Conservation (phyloP, 2,888 invertebrate species). For the Lochmaea crataegi region DNA sequence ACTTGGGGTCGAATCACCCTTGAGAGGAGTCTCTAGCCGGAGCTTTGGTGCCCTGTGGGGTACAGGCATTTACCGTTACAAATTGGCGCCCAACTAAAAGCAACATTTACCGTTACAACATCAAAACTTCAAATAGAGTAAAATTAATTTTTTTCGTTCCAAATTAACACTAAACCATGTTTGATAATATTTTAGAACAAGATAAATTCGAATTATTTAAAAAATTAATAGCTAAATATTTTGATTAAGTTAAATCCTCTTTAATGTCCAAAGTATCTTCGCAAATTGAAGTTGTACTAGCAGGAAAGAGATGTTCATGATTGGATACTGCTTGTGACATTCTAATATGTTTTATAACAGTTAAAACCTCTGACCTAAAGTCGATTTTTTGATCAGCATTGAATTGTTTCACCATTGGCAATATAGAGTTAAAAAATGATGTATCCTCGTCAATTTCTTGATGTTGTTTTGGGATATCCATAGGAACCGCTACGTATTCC, state of each 20-base stretch:
- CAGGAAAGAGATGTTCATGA: neutral
- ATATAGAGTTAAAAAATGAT: slow-evolving; percentile 3
- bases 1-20: no score
- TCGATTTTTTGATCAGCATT: neutral
- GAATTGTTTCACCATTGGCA: slow-evolving; percentile 6
- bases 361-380: neutral
- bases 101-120: no score
- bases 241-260: neutral
- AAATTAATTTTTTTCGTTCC: no score
- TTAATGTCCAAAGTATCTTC: neutral
- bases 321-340: neutral
- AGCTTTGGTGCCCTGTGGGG: no score
- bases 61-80: no score
- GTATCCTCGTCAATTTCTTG: slow-evolving; percentile 7
- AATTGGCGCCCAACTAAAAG: no score
- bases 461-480: neutral
- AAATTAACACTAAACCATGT: no score
- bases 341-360: neutral
- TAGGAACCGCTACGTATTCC: neutral
- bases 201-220: no score
- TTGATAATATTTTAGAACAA: no score
- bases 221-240: no score
- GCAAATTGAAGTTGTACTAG: neutral
- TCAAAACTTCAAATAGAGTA: no score
- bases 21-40: no score